These are phyloP conservation scores for Amphimedon queenslandica DNA, from an alignment of 37 sponge, comb jelly and placozoan species.

Conservation along the genomic window DNA sequence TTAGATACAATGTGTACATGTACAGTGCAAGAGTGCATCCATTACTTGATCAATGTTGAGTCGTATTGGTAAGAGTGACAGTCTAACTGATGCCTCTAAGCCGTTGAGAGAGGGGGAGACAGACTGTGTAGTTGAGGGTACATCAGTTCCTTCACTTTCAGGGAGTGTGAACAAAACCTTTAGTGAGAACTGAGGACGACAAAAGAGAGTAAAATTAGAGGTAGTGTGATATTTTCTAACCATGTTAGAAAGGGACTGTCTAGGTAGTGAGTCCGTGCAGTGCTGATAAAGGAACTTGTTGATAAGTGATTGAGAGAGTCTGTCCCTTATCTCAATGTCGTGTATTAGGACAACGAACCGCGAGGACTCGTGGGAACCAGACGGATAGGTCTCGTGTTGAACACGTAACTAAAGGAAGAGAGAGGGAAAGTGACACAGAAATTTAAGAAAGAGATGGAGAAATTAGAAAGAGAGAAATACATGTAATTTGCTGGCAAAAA, in stretches of 20 bases:
- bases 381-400: conserved; percentile 75
- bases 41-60: conserved; percentile 89
- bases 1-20: conserved; percentile 1
- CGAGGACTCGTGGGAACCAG: conserved; percentile 46
- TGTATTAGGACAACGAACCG: conserved; percentile 70
- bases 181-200: conserved; percentile 52
- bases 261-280: conserved; percentile 75
- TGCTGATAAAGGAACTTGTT: conserved; percentile 96
- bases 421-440: no score
- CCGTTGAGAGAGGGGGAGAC: not conserved
- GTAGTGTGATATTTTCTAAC: conserved; percentile 21
- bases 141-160: conserved; percentile 40
- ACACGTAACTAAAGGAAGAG: conserved; percentile 47
- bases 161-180: conserved; percentile 70
- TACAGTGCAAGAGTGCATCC: not conserved
- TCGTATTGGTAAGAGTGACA: conserved; percentile 80
- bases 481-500: no score
- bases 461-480: no score
- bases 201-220: not conserved
- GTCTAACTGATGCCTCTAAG: conserved; percentile 63
- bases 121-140: no score
- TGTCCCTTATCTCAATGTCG: conserved; percentile 88
- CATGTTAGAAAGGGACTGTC: conserved; percentile 84
- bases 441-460: no score
- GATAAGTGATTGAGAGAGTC: conserved; percentile 67